Conservation (phyloP, 2,888 invertebrate species). For the Colostygia pectinataria region DNA sequence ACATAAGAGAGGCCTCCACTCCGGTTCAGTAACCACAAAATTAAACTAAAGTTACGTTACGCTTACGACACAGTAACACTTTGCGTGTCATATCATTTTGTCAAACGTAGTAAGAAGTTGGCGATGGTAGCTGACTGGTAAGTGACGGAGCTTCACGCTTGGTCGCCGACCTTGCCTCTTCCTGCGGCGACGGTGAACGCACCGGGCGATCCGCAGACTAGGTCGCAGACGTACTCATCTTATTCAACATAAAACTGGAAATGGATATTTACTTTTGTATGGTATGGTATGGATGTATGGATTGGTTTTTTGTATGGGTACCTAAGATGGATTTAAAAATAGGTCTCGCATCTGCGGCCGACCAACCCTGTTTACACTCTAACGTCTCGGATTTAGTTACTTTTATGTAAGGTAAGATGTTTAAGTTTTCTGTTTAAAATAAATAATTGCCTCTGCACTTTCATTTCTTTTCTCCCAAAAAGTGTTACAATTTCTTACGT, state of each 20-base stretch:
- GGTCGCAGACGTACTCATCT: conserved; percentile 25
- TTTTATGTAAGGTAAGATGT: no score
- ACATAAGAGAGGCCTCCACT: conserved; percentile 20
- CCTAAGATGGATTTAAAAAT: no score
- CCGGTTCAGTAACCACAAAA: conserved; percentile 10
- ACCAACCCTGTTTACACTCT: no score
- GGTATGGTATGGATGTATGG: no score
- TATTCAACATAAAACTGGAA: no score
- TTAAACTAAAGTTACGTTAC: conserved; percentile 12
- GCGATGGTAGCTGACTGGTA: conserved; percentile 59
- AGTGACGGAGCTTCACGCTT: conserved; percentile 68
- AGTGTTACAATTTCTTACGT: neutral
- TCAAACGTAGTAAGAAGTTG: conserved; percentile 44
- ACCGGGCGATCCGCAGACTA: conserved; percentile 45
- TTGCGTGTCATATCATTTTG: conserved; percentile 20
- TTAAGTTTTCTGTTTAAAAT: neutral
- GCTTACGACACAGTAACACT: conserved; percentile 4
- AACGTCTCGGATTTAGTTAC: no score
- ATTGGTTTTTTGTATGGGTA: no score
- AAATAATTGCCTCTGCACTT: neutral
- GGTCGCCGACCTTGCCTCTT: conserved; percentile 78
- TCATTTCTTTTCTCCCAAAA: conserved; percentile 9
- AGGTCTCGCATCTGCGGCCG: no score
- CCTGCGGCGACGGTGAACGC: conserved; percentile 56
- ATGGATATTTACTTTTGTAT: no score